phyloP scores from a whole-genome alignment of 1,140 invertebrate genomes.

The Thaumatotibia leucotreta region DNA sequence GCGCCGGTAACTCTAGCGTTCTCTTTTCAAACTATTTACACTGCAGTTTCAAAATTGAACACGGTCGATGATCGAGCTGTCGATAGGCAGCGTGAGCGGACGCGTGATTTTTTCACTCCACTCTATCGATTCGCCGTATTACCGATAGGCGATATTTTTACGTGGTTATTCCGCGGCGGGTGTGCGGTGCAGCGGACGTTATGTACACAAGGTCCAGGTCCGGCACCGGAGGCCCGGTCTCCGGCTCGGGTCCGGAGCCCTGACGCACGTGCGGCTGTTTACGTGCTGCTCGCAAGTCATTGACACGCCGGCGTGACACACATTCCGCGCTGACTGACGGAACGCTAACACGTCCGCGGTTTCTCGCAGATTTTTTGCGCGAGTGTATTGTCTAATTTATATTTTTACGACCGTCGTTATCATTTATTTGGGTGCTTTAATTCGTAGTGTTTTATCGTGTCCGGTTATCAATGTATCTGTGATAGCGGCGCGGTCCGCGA shows the following conservation, averaged over 20 bases:
- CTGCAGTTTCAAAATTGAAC: conserved; percentile 32
- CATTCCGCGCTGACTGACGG: conserved; percentile 55
- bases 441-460: conserved; percentile 17
- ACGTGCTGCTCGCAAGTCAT: conserved; percentile 53
- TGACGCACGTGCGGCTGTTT: conserved; percentile 59
- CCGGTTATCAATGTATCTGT: conserved; percentile 9
- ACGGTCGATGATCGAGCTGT: conserved; percentile 23
- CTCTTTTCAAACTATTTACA: conserved; percentile 44
- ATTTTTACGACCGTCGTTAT: conserved; percentile 27
- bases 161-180: conserved; percentile 18
- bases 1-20: conserved; percentile 49
- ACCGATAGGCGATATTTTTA: conserved; percentile 24
- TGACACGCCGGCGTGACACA: conserved; percentile 66
- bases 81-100: conserved; percentile 12
- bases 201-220: conserved; percentile 18
- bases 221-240: conserved; percentile 3
- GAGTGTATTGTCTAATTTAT: conserved; percentile 22
- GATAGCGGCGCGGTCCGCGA: neutral
- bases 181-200: conserved; percentile 23
- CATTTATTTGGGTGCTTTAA: conserved; percentile 20
- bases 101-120: conserved; percentile 19
- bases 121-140: conserved; percentile 26
- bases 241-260: conserved; percentile 3
- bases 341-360: conserved; percentile 41
- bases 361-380: conserved; percentile 43